Evolutionary conservation across 2,113 vertebrate genomes (phyloP).

Genomic region (Podarcis cretensis): DNA sequence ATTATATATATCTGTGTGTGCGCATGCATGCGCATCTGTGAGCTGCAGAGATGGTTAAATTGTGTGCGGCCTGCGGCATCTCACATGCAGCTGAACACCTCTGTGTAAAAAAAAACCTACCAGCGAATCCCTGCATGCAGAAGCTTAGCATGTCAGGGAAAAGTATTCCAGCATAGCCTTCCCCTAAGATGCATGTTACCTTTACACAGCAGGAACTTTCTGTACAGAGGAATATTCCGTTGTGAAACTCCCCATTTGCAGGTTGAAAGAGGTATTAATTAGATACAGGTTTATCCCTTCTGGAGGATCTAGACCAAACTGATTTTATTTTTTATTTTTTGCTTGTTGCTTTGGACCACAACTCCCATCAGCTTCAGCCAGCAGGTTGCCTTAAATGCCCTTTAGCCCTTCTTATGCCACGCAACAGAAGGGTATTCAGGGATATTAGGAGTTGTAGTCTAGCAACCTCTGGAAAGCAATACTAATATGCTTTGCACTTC

Average conservation of each 20-base stretch:
- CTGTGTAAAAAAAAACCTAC: not conserved
- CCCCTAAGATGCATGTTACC: not conserved
- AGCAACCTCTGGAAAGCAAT: not conserved
- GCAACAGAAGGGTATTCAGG: no score
- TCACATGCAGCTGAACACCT: not conserved
- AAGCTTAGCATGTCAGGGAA: not conserved
- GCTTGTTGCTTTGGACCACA: not conserved
- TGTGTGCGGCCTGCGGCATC: no score
- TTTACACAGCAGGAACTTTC: not conserved
- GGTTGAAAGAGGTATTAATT: not conserved
- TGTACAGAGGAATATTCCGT: not conserved
- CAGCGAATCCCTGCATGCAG: not conserved
- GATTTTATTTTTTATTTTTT: not conserved
- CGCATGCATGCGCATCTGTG: no score
- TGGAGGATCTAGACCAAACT: not conserved
- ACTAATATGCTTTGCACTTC: no score
- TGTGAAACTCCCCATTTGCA: no score
- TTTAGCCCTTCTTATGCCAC: no score
- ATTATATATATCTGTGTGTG: no score
- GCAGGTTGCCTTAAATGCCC: not conserved
- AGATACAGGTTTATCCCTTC: no score
- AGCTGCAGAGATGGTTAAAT: not conserved
- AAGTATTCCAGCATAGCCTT: not conserved
- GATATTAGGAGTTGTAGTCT: not conserved
- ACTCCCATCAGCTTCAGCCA: not conserved